Conservation (phyloP, 2,888 invertebrate species). For the Heterodera filipjevi region DNA sequence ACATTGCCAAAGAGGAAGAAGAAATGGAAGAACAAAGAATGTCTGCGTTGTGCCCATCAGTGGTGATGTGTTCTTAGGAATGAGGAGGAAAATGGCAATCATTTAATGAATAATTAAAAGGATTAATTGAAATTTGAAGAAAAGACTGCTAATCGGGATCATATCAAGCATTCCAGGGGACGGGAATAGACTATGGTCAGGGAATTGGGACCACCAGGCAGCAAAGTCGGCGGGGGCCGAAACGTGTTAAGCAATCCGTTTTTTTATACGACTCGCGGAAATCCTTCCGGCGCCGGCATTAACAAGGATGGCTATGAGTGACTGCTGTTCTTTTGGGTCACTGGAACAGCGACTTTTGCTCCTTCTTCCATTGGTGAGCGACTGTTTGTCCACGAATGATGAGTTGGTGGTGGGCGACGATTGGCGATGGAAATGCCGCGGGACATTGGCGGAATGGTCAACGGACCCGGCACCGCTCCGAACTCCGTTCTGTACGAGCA, state of each 20-base stretch:
- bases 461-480: not conserved
- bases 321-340: not conserved
- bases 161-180: too few relatives aligned
- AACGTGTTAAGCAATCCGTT: too few relatives aligned
- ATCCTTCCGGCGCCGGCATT: too few relatives aligned
- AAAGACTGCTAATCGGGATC: too few relatives aligned
- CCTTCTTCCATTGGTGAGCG: not conserved
- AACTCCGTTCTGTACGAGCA: conserved; percentile 7
- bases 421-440: not conserved
- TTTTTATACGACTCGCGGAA: too few relatives aligned
- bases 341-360: not conserved
- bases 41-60: not conserved
- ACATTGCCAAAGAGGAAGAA: not conserved
- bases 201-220: too few relatives aligned
- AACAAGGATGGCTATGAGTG: too few relatives aligned
- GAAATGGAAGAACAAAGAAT: not conserved
- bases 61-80: not conserved
- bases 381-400: not conserved
- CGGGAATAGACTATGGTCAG: too few relatives aligned
- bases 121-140: too few relatives aligned
- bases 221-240: too few relatives aligned
- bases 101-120: too few relatives aligned
- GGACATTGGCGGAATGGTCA: not conserved
- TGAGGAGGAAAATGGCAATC: too few relatives aligned
- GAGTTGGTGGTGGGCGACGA: not conserved